These are phyloP conservation scores for Eubasilissa regina DNA, from an alignment of 1,140 invertebrate species.

Conservation along the genomic window DNA sequence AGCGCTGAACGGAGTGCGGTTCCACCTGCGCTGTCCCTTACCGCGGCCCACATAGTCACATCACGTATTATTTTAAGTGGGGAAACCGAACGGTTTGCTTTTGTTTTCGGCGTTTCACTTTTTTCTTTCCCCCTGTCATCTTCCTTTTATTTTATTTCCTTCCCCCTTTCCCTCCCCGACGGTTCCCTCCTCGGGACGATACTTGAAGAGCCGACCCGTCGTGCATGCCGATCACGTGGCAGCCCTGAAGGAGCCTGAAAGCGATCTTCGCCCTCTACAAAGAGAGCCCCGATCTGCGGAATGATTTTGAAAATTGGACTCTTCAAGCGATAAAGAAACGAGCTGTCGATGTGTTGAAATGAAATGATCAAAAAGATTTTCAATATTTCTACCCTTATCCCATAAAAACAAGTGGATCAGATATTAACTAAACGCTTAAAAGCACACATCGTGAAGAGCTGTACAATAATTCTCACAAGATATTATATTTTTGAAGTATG, in stretches of 20 bases:
- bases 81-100: constrained; percentile 51
- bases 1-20: background rate
- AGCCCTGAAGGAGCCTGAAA: background rate
- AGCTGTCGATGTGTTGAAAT: background rate
- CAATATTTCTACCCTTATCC: too few species aligned
- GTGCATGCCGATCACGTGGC: constrained; percentile 24
- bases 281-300: background rate
- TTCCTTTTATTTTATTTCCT: constrained; percentile 48
- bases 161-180: background rate
- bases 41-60: constrained; percentile 39
- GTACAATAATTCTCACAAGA: too few species aligned
- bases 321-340: background rate
- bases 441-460: too few species aligned
- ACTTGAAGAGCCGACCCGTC: constrained; percentile 27
- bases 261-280: constrained; percentile 1
- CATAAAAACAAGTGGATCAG: too few species aligned
- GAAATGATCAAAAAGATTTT: too few species aligned
- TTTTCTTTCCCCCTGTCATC: constrained; percentile 51
- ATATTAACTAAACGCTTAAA: too few species aligned
- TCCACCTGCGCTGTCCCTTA: constrained; percentile 4
- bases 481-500: too few species aligned
- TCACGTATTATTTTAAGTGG: constrained; percentile 59
- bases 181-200: background rate
- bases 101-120: constrained; percentile 56
- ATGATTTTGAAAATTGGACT: constrained; percentile 21